These are phyloP conservation scores for Synanthedon formicaeformis DNA, from an alignment of 2,888 invertebrate species.

Conservation along the genomic window DNA sequence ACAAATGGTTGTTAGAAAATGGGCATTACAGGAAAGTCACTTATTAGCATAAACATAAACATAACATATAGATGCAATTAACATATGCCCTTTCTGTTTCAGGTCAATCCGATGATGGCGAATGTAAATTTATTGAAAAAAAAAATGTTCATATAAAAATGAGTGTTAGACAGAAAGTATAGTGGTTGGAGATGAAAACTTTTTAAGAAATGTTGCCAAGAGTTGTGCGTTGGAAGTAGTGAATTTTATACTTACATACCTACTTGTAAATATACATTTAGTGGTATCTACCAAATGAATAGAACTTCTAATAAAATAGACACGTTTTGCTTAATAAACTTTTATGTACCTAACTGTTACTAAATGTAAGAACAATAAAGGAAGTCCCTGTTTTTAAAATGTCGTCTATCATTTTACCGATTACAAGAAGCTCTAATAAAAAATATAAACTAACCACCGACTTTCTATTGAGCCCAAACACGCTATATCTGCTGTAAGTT, in stretches of 20 bases:
- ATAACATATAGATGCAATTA: no score
- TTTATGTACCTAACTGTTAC: conserved; percentile 55
- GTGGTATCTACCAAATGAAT: conserved; percentile 18
- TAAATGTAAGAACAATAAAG: conserved; percentile 53
- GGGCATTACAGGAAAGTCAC: no score
- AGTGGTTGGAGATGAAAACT: conserved; percentile 38
- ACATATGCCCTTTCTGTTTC: conserved; percentile 16
- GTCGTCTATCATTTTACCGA: no score
- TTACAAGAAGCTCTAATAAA: no score
- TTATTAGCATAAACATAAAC: no score
- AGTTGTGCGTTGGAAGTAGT: conserved; percentile 45
- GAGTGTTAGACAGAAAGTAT: conserved; percentile 50
- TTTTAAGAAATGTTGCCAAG: conserved; percentile 38
- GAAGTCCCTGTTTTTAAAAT: conserved; percentile 41
- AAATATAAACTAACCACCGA: no score
- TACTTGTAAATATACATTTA: conserved; percentile 56
- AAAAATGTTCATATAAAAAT: conserved; percentile 36
- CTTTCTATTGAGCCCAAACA: no score
- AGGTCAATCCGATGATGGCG: conserved; percentile 55
- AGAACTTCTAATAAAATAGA: conserved; percentile 47
- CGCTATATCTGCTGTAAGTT: no score
- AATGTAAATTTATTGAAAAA: conserved; percentile 15
- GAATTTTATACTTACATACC: conserved; percentile 55
- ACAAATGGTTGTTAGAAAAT: no score
- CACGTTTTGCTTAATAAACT: conserved; percentile 56